phyloP scores from a whole-genome alignment of 2,113 vertebrate species.

The Poeciliopsis occidentalis region DNA sequence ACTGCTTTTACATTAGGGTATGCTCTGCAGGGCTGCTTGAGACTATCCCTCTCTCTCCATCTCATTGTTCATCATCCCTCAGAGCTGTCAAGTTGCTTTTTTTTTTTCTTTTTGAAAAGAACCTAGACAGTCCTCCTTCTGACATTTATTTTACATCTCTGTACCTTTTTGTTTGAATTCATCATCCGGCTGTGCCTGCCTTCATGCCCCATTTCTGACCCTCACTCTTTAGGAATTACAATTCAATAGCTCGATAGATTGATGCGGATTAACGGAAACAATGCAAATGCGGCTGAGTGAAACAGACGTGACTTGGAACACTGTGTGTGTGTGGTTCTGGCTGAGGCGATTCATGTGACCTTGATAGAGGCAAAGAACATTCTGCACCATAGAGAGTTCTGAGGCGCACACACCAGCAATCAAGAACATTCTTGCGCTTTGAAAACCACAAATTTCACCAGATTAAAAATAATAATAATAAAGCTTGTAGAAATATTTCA shows the following conservation, averaged over 20 bases:
- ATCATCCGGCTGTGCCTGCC: conserved; percentile 4
- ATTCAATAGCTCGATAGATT: conserved; percentile 53
- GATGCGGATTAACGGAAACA: conserved; percentile 67
- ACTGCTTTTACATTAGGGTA: conserved; percentile 40
- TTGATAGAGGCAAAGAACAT: conserved; percentile 56
- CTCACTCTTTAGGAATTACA: conserved; percentile 52
- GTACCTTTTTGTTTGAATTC: neutral
- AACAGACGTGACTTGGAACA: conserved; percentile 66
- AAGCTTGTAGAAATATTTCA: neutral
- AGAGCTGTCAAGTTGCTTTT: conserved; percentile 24
- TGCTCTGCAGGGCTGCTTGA: neutral
- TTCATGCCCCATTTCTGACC: conserved; percentile 22
- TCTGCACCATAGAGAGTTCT: conserved; percentile 8
- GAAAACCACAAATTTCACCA: neutral
- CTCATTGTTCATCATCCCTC: conserved; percentile 37
- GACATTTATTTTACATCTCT: conserved; percentile 23
- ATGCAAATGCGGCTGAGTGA: conserved; percentile 51
- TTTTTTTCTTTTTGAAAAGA: neutral
- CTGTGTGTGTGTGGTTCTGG: conserved; percentile 1
- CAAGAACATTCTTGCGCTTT: neutral
- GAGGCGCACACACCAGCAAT: neutral
- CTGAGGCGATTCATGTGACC: conserved; percentile 53
- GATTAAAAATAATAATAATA: neutral
- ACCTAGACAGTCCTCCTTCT: conserved; percentile 10
- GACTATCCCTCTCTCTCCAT: conserved; percentile 1